Conservation (phyloP, 2,888 invertebrate genomes). For the Orthosia cruda region DNA sequence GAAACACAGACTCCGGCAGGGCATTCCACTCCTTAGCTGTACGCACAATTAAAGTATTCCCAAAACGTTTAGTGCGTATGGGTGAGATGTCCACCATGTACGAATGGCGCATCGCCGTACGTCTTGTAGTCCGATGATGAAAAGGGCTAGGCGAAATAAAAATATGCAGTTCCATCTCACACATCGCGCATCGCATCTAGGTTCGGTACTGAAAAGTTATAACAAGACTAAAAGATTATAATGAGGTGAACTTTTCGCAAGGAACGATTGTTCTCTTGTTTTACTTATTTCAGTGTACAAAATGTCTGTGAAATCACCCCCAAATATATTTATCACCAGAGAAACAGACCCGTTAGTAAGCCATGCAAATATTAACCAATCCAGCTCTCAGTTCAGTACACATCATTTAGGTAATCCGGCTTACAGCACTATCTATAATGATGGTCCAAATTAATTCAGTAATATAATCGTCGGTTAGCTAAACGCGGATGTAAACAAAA, state of each 20-base stretch:
- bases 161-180: too few relatives aligned
- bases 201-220: background rate
- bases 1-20: too few relatives aligned
- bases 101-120: too few relatives aligned
- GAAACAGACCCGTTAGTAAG: background rate
- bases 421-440: constrained; percentile 43
- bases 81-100: too few relatives aligned
- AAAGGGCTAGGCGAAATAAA: too few relatives aligned
- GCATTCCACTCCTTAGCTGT: too few relatives aligned
- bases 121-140: too few relatives aligned
- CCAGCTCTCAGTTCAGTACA: constrained; percentile 19
- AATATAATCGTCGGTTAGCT: constrained; percentile 62
- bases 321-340: background rate
- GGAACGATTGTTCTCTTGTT: background rate
- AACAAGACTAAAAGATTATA: background rate
- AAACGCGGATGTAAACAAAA: constrained; percentile 60
- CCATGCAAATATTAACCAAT: constrained; percentile 4
- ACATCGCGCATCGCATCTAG: too few relatives aligned
- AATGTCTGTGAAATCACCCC: background rate
- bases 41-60: too few relatives aligned
- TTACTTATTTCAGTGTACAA: background rate
- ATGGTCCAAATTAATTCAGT: constrained; percentile 53
- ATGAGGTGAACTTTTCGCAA: background rate
- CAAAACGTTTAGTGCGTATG: too few relatives aligned
- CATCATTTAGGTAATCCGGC: constrained; percentile 61